phyloP scores from a whole-genome alignment of 2,113 vertebrate species.

The Gambusia affinis region DNA sequence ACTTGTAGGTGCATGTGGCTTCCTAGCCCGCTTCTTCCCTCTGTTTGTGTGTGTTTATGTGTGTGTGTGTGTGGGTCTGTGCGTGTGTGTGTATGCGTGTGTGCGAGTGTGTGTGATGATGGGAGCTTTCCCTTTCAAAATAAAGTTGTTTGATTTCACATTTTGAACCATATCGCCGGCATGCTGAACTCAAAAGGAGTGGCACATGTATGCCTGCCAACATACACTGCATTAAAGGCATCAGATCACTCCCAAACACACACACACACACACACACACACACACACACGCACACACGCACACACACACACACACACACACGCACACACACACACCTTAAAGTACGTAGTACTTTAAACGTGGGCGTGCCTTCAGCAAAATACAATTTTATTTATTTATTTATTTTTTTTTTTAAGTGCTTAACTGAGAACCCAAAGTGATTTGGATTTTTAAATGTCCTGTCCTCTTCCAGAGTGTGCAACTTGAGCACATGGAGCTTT shows the following conservation, averaged over 20 bases:
- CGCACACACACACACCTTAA: conserved; percentile 5
- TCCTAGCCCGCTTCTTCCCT: conserved; percentile 5
- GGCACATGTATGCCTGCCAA: conserved; percentile 19
- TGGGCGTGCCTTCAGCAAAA: neutral
- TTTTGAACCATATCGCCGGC: neutral
- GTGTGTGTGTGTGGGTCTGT: too few relatives aligned
- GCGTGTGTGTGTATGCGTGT: too few relatives aligned
- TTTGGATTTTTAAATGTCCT: neutral
- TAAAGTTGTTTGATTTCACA: neutral
- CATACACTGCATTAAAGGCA: conserved; percentile 11
- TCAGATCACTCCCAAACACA: conserved; percentile 17
- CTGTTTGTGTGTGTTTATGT: neutral
- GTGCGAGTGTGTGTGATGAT: neutral
- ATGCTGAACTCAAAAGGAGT: conserved; percentile 22
- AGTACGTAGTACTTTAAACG: conserved; percentile 12
- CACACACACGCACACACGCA: neutral
- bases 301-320: conserved; percentile 2
- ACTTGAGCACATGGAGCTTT: neutral
- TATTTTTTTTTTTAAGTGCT: neutral
- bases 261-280: conserved; percentile 3
- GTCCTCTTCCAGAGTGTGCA: neutral
- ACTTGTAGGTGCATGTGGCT: neutral
- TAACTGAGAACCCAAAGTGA: neutral
- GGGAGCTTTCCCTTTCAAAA: neutral
- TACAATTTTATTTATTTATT: neutral